phyloP scores from a whole-genome alignment of 2,888 invertebrate species.

The Hipparchia sbordonii region DNA sequence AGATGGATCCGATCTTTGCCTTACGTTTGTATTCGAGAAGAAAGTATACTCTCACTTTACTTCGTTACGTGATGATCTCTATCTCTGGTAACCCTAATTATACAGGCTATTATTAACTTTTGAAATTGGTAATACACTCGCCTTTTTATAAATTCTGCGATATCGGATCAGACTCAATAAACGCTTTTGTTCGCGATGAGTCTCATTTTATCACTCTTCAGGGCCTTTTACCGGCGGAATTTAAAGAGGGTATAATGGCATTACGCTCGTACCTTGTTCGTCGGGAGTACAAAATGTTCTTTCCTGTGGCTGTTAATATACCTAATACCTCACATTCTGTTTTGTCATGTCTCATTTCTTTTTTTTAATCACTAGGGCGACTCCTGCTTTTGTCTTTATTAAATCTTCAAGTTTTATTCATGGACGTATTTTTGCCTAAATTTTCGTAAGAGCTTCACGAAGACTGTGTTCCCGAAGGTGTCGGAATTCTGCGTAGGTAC shows the following conservation, averaged over 20 bases:
- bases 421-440: neutral
- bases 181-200: conserved; percentile 64
- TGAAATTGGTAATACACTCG: conserved; percentile 40
- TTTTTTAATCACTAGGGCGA: neutral
- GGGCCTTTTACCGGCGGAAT: conserved; percentile 54
- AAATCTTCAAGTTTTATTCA: neutral
- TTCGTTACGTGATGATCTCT: neutral
- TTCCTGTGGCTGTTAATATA: neutral
- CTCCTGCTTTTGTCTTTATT: neutral
- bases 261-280: conserved; percentile 44
- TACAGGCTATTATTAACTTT: conserved; percentile 42
- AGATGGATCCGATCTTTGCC: neutral
- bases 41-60: neutral
- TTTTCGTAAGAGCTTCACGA: neutral
- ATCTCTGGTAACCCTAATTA: conserved; percentile 7
- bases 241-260: conserved; percentile 65
- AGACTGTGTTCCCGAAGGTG: neutral
- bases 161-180: conserved; percentile 67
- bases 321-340: neutral
- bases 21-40: neutral
- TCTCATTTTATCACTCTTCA: conserved; percentile 62
- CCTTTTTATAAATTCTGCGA: conserved; percentile 44
- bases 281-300: conserved; percentile 7
- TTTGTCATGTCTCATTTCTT: neutral
- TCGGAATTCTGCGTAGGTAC: neutral